Conservation (phyloP, 1,140 invertebrate species). For the Trichonephila inaurata region DNA sequence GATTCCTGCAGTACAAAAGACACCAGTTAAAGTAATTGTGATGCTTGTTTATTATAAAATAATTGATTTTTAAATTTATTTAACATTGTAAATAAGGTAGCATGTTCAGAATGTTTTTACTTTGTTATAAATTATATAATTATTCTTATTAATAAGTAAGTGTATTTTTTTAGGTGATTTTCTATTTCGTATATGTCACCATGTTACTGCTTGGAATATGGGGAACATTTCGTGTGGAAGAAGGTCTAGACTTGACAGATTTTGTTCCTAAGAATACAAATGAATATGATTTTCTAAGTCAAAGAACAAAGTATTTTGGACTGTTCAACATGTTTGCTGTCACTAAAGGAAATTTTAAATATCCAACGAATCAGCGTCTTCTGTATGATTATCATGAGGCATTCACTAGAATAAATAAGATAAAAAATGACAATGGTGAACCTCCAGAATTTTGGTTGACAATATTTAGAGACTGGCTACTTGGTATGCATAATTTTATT, state of each 20-base stretch:
- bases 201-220: constrained; percentile 85
- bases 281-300: constrained; percentile 94
- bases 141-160: not conserved
- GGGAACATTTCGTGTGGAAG: constrained; percentile 85
- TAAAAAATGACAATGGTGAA: constrained; percentile 94
- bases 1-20: constrained; percentile 83
- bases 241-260: constrained; percentile 95
- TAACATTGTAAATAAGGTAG: no score
- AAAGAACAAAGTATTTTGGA: constrained; percentile 96
- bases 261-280: constrained; percentile 95
- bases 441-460: constrained; percentile 96
- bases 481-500: constrained; percentile 81
- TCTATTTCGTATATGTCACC: constrained; percentile 84
- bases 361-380: constrained; percentile 95
- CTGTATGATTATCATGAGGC: constrained; percentile 96
- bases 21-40: constrained; percentile 87
- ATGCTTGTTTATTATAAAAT: not conserved
- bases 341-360: constrained; percentile 97
- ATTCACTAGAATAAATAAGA: constrained; percentile 93
- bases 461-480: constrained; percentile 94
- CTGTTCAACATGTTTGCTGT: constrained; percentile 99
- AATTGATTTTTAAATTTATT: not conserved
- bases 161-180: constrained; percentile 82
- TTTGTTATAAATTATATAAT: no score
- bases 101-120: no score